Base-by-base conservation (phyloP, 1,140 invertebrate genomes). In the Cydia pomonella region DNA sequence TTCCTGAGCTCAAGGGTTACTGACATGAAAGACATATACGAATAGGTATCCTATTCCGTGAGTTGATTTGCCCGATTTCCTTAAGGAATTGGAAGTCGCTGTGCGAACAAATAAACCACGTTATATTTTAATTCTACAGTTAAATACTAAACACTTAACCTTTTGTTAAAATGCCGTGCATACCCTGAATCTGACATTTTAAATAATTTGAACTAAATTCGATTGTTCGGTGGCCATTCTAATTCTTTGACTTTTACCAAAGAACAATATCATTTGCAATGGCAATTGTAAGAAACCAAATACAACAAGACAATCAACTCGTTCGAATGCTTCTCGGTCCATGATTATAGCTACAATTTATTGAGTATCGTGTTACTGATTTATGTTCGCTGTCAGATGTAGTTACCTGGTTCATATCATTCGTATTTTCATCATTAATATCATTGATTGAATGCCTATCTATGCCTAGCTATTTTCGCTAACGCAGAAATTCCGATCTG, bases 361-460 rank as follows among this genome's bases (percentile, higher is more conserved):
- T 59, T 59, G 21, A 59, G 53, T 59, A 59, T 59, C n/a, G 18
- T 59, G 21, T 59, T 59, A 59, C 53, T 59, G 53, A 59, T 59
- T 59, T 59, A 59, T 59, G 53, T 59, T 59, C n/a, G 6, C 53
- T 59, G 53, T 23, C 53, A 59, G 18, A 59, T 59, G n/a, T 23
- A 21, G 7, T 59, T 59, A 59, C 53, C 53, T 59, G 18, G 53
- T 59, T 59, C 53, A 59, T 59, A 59, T 21, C 53, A 59, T 59
- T 59, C 21, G 53, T 59, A 59, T 59, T 59, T 59, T n/a, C 53
- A 59, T 59, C 53, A 59, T 59, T n/a, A 59, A 59, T 59, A 59
- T 50, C n/a, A 50, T 18, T 50, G 47, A 50, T 50, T 50, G 47
- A 50, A 50, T 18, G 47, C 47, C 47, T 50, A 50, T 3, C 6